phyloP scores from a whole-genome alignment of 2,797 vertebrate genomes.

The Falco berigora region DNA sequence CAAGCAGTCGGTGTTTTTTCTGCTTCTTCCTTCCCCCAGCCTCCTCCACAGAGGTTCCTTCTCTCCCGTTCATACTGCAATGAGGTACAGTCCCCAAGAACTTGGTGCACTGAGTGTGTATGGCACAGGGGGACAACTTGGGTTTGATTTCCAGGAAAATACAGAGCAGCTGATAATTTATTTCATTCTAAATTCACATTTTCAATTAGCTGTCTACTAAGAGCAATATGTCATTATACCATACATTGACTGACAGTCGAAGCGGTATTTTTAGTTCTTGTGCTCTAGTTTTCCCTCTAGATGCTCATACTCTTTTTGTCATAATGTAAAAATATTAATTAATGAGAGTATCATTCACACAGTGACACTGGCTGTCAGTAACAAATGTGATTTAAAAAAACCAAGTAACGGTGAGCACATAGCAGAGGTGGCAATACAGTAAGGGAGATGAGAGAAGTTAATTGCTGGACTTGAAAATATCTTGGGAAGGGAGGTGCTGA shows the following conservation, averaged over 20 bases:
- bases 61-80: rapidly evolving
- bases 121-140: background rate
- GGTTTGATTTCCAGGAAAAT: background rate
- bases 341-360: background rate
- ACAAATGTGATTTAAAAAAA: background rate
- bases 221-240: background rate
- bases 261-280: background rate
- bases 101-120: background rate
- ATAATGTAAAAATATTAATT: constrained; percentile 37
- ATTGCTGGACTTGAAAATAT: constrained; percentile 1
- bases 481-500: background rate
- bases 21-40: background rate
- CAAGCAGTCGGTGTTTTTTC: rapidly evolving
- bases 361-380: background rate
- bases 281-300: background rate
- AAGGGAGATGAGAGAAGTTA: background rate
- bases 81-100: rapidly evolving
- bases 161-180: background rate
- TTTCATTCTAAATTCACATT: background rate
- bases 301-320: background rate
- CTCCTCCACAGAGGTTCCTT: background rate
- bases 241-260: background rate
- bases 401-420: background rate
- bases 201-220: background rate
- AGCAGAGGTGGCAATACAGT: background rate